A percentile compares a stretch with the other conserved stretches of the same genome.
phyloP scores from a whole-genome alignment of 2,113 vertebrate species.

The Syngnathus floridae region DNA sequence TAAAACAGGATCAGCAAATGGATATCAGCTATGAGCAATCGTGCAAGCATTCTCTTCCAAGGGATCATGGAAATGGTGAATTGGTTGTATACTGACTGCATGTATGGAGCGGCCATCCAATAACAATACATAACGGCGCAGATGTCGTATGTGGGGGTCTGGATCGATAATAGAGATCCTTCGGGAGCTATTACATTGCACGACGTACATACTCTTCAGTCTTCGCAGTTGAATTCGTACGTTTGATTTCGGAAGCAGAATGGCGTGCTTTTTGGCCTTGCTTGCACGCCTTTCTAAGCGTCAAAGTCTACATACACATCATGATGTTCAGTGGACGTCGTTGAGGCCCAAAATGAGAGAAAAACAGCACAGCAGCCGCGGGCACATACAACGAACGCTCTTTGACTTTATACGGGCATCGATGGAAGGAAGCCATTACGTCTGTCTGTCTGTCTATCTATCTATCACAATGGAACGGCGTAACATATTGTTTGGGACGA shows the following conservation, averaged over 20 bases:
- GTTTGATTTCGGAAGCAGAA: background rate
- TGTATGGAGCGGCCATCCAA: background rate
- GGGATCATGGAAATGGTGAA: background rate
- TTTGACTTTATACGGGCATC: background rate
- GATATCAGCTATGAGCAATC: background rate
- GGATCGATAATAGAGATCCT: background rate
- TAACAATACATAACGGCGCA: background rate
- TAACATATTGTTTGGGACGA: background rate
- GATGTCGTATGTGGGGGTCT: background rate
- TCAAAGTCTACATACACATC: background rate
- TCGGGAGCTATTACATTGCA: background rate
- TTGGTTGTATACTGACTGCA: background rate
- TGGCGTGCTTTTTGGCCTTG: background rate
- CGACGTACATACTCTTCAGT: background rate
- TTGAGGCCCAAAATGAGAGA: background rate
- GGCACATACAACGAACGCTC: background rate
- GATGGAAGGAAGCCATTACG: constrained; percentile 52
- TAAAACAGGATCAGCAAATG: background rate
- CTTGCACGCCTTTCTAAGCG: background rate
- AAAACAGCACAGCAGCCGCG: background rate
- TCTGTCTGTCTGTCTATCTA: background rate
- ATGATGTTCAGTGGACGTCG: background rate
- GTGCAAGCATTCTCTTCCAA: background rate
- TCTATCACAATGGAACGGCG: constrained; percentile 24
- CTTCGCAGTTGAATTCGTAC: background rate